Base-by-base conservation (phyloP, 2,797 vertebrate species). In the Xyrichtys novacula region DNA sequence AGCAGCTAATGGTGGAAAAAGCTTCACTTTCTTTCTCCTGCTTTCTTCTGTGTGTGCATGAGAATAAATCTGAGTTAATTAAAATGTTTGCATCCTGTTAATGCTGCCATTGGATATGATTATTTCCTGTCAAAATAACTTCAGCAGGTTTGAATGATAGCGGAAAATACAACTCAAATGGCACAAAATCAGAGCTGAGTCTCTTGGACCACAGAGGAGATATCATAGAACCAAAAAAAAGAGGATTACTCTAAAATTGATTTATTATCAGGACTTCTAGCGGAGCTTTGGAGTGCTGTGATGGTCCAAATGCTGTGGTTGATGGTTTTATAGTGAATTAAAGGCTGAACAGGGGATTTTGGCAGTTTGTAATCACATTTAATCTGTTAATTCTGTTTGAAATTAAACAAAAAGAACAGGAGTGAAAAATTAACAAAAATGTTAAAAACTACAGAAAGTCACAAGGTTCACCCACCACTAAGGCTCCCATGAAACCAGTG, bases 1-100 rank as follows among this genome's bases (percentile, higher is more conserved):
- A 75, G 63, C 71, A 38, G 73, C 83, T 92, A 86, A 89, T 87
- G 74, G 71, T 72, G 76, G 29, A 60, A 83, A 70, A 74, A 63
- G 57, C 74, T 47, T 17, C 39, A 73, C 65, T 73, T 83, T 60
- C 52, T 76, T 68, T 61, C 28, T 8, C 38, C 59, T 42, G 39
- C 22, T 12, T 61, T 63, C 4, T 22, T 15, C 20, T 1, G 19
- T 47, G 40, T 42, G 44, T n/a, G 47, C 32, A 28, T 4, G 31
- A 76, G 23, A 20, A 64, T 60, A 53, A 22, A 65, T 63, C 68
- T 57, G 25, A 63, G 26, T 76, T 86, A 67, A 85, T 87, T 83
- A 75, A 83, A 85, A 78, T 63, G 26, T 78, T 80, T 80, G 22
- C 20, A 70, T 42, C 38, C 54, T 80, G 68, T 47, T 53, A 61